Conservation (phyloP, 2,113 vertebrate species). For the Rhinichthys klamathensis region DNA sequence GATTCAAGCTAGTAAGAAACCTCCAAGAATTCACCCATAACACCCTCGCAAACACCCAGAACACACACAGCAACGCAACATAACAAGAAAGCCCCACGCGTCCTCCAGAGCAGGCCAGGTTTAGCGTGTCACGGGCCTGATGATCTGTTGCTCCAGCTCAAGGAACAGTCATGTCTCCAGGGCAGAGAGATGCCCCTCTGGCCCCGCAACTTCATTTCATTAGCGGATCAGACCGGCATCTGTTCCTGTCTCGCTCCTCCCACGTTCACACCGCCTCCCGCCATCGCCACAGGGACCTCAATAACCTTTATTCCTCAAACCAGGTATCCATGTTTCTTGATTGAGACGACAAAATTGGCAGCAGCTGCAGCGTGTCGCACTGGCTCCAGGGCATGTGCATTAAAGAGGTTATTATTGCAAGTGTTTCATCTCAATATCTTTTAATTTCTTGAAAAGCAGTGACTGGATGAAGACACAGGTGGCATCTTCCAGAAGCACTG, state of each 20-base stretch:
- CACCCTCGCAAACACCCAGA: not conserved
- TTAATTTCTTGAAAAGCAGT: slow-evolving; percentile 28
- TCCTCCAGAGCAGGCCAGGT: not conserved
- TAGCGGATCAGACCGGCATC: slow-evolving; percentile 47
- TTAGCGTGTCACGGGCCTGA: not conserved
- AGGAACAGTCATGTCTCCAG: not conserved
- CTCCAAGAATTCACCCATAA: not conserved
- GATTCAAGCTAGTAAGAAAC: not conserved
- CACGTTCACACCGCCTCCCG: not conserved
- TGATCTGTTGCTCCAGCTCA: slow-evolving; percentile 1
- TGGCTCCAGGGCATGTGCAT: slow-evolving; percentile 4
- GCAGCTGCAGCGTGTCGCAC: not conserved
- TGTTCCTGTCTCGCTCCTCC: slow-evolving; percentile 39
- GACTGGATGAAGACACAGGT: slow-evolving; percentile 21
- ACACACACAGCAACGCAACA: not conserved
- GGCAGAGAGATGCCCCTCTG: slow-evolving; percentile 3
- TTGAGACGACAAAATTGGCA: slow-evolving; percentile 65
- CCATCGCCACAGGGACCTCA: slow-evolving; percentile 45
- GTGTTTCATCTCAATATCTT: slow-evolving; percentile 58
- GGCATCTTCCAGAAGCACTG: not conserved
- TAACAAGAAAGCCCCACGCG: not conserved
- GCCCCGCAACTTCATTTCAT: slow-evolving; percentile 50
- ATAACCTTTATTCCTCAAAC: slow-evolving; percentile 66
- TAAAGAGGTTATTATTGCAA: slow-evolving; percentile 48
- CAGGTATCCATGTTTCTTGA: slow-evolving; percentile 59